These are phyloP conservation scores for Eurystomus gularis DNA, from an alignment of 2,113 vertebrate genomes.

Conservation along the genomic window DNA sequence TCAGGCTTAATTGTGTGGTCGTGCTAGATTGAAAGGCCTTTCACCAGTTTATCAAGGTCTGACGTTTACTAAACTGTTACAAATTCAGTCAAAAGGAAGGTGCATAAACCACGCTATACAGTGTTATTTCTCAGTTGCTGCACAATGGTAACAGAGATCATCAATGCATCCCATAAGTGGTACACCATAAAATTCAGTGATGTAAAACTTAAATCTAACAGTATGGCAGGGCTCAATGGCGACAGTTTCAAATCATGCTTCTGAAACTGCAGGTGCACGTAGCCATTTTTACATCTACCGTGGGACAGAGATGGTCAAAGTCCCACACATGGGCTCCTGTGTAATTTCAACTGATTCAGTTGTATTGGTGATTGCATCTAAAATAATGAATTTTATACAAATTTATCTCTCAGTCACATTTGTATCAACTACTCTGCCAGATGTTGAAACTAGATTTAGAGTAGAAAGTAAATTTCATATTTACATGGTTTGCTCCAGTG, in stretches of 20 bases:
- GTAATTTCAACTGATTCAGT: background rate
- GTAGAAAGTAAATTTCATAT: background rate
- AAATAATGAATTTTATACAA: background rate
- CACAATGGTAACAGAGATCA: background rate
- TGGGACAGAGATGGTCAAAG: background rate
- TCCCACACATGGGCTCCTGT: background rate
- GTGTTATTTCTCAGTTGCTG: background rate
- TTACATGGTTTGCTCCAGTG: background rate
- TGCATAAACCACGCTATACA: background rate
- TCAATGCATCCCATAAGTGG: background rate
- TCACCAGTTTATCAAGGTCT: background rate
- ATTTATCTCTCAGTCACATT: background rate
- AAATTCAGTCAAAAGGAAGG: background rate
- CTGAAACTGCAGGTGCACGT: background rate
- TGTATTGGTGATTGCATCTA: background rate
- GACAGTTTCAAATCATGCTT: background rate
- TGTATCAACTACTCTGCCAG: background rate
- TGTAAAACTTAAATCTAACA: background rate
- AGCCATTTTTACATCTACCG: background rate
- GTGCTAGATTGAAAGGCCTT: slow-evolving; percentile 10
- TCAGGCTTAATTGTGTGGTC: slow-evolving; percentile 56
- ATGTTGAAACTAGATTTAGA: background rate
- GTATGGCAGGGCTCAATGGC: background rate
- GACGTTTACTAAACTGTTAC: background rate
- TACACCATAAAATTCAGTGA: background rate